A percentile compares a stretch with the other conserved stretches of the same genome.
phyloP scores from a whole-genome alignment of 2,888 invertebrate genomes.

The Temnothorax unifasciatus region DNA sequence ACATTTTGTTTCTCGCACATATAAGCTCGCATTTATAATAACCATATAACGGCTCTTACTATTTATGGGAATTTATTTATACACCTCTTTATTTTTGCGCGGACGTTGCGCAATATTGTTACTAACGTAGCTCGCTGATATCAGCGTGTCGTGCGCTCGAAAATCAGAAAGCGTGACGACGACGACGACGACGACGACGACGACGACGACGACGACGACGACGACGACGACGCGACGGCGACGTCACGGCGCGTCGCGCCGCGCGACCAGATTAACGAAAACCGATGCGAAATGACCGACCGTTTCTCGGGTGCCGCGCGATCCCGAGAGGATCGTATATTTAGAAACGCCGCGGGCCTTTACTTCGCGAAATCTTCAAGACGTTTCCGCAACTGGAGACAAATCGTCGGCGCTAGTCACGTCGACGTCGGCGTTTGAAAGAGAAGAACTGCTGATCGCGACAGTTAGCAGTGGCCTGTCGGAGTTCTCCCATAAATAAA shows the following conservation, averaged over 20 bases:
- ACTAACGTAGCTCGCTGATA: conserved; percentile 38
- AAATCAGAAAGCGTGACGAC: conserved; percentile 52
- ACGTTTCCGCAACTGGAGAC: conserved; percentile 52
- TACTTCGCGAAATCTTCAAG: conserved; percentile 44
- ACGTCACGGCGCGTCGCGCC: conserved; percentile 58
- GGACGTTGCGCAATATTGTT: conserved; percentile 41
- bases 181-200: neutral
- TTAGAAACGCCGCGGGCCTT: conserved; percentile 63
- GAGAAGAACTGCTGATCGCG: conserved; percentile 49
- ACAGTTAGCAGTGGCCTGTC: conserved; percentile 44
- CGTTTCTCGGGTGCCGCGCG: conserved; percentile 53
- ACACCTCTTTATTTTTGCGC: conserved; percentile 11
- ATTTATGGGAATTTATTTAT: conserved; percentile 24
- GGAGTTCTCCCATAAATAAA: conserved; percentile 48
- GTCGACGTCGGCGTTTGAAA: conserved; percentile 48
- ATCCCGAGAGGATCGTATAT: conserved; percentile 68
- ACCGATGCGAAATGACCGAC: conserved; percentile 70
- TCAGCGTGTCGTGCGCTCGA: conserved; percentile 42
- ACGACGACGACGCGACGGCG: neutral
- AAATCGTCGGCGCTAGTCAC: conserved; percentile 53
- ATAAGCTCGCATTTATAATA: conserved; percentile 17
- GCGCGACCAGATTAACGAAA: conserved; percentile 73
- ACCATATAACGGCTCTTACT: conserved; percentile 12
- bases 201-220: conserved; percentile 28
- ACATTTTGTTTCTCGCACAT: neutral